Evolutionary conservation across 2,113 vertebrate species (phyloP).

Genomic region (Myrmophylax atrothorax): DNA sequence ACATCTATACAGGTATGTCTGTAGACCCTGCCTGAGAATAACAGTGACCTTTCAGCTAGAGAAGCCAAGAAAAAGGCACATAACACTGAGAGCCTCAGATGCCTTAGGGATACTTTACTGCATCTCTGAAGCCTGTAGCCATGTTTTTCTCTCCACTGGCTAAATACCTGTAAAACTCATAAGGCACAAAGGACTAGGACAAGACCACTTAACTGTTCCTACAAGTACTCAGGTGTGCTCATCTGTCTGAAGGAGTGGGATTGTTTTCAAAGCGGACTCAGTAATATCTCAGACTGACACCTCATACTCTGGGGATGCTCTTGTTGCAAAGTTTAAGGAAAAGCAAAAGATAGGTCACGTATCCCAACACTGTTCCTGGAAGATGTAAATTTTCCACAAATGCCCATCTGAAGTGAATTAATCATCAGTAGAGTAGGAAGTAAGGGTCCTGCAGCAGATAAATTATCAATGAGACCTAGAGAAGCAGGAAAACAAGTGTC

Average conservation of each 20-base stretch:
- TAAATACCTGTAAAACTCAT: background rate
- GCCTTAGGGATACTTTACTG: background rate
- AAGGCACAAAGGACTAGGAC: background rate
- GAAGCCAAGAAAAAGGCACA: background rate
- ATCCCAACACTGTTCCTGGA: background rate
- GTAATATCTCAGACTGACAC: background rate
- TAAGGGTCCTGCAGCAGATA: background rate
- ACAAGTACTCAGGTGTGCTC: background rate
- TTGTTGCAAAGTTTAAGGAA: background rate
- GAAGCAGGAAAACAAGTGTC: background rate
- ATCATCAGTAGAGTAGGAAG: background rate
- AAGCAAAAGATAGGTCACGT: background rate
- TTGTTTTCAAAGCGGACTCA: background rate
- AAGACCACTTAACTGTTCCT: background rate
- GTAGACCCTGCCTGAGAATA: background rate
- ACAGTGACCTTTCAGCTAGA: background rate
- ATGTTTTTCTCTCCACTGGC: background rate
- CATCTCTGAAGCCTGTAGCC: rapidly evolving
- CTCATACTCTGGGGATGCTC: rapidly evolving
- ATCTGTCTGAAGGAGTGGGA: background rate
- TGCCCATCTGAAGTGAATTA: background rate
- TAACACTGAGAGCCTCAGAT: background rate
- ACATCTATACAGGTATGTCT: background rate
- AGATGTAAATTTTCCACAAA: background rate
- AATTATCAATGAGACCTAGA: background rate